Base-by-base conservation (phyloP, 2,888 invertebrate genomes). In the Melinaea marsaeus region DNA sequence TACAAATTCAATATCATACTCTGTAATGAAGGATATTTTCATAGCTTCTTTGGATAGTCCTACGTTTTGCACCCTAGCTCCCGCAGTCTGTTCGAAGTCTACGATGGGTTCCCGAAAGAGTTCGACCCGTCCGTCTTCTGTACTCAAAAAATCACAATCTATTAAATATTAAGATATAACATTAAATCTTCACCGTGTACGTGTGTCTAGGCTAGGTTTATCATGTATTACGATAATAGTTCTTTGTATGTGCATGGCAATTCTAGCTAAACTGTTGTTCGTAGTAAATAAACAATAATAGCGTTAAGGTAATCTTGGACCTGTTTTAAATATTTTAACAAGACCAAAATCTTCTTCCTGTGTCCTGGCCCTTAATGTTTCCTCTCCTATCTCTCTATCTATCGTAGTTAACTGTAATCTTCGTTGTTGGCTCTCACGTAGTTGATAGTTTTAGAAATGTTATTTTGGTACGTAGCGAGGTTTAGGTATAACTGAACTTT, bases 231-330 rank as follows among this genome's bases (percentile, higher is more conserved):
- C 76, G 74, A 74, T 73, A 75, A 70, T 89, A 88, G 84, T 79
- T 79, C 75, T 83, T 84, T 83, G 79, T 82, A 84, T 80, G 84
- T 86, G 88, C 89, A 88, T 89, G 88, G 86, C 88, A 83, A 80
- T 80, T 83, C 77, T 88, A 88, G 88, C 81, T 84, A 82, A 85
- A 84, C 80, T 85, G 87, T 88, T 88, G 87, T 88, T 86, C 79
- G 88, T 88, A 88, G 88, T 79, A 81, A 84, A 79, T 83, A 86
- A 84, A 89, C 90, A 88, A 88, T 89, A 88, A 88, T 89, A 89
- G 85, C 69, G 69, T 68, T 83, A 81, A 84, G 82, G 72, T 70
- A 75, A 75, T 77, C 74, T 78, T 76, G 72, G 72, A 76, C 79
- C 80, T 77, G 73, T 78, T 76, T 74, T 74, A 73, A 72, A 66